Evolutionary conservation across 1,140 invertebrate genomes (phyloP), one percentile per base, ranked within the genome.

Genomic region (Homalodisca vitripennis): DNA sequence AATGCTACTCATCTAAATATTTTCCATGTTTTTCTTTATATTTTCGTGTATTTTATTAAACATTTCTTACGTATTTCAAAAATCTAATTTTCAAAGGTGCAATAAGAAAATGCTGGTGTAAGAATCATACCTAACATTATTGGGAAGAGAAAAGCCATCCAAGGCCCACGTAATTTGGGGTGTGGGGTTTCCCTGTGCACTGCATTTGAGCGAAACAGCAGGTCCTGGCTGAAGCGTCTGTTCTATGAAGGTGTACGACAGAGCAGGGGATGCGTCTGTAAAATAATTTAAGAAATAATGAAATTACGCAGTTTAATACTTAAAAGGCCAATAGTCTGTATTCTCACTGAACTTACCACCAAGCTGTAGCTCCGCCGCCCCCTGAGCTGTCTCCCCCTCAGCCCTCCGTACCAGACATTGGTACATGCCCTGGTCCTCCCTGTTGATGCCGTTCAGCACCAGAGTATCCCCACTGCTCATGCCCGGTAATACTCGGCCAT

Each of bases 361-460:
- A 34, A 94, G 80, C 75, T 89, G 85, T 27, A 95, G 82, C 80
- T 93, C 90, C 0, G 89, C 89, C 0, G 91, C 85, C 14, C 89
- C 92, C 78, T 94, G 92, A 20, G 89, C 89, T 1, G 88, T 90
- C 73, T 93, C 90, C 10, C 88, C 86, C 72, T 92, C 89, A 24
- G 88, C 85, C 67, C 88, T 79, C 66, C 86, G 83, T 0, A 92
- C 91, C 71, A 94, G 84, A 77, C 92, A 93, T 75, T 93, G 91
- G 79, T 94, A 94, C 89, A 94, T 94, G 69, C 92, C 92, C 72
- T 89, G 82, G 79, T 92, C 90, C 73, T 91, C 88, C 73, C 89
- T 80, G 73, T 87, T 86, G 67, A 92, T 90, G 69, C 88, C 83
- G 68, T 85, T 84, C 51, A 89, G 82, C 34, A 85, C 81, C 27